Conservation (phyloP, 2,797 vertebrate genomes). For the Denticeps clupeoides region DNA sequence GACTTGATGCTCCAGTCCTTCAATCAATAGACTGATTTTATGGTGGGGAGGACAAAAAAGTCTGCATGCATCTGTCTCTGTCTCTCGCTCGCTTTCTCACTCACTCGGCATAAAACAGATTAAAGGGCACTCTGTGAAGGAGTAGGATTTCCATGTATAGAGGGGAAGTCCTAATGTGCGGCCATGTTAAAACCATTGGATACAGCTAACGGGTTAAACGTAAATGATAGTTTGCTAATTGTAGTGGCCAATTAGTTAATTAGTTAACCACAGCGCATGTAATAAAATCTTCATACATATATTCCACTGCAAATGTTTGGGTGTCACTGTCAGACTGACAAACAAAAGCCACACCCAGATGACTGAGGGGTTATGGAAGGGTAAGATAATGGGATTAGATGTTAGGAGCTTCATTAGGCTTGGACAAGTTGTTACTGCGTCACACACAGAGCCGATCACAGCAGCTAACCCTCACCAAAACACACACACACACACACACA, state of each 20-base stretch:
- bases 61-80: background rate
- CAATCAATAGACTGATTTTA: no score
- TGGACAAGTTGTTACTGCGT: slow-evolving; percentile 18
- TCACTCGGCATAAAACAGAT: slow-evolving; percentile 14
- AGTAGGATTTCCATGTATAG: no score
- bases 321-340: background rate
- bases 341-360: slow-evolving; percentile 7
- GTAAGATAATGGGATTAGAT: slow-evolving; percentile 24
- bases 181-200: slow-evolving; percentile 6
- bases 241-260: no score
- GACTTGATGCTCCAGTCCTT: no score
- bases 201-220: slow-evolving; percentile 1
- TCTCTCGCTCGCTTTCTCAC: background rate
- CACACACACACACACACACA: background rate
- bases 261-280: no score
- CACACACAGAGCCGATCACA: slow-evolving; percentile 22
- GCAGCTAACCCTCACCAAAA: background rate
- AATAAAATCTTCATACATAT: background rate
- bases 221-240: background rate
- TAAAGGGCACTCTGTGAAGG: no score
- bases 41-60: slow-evolving; percentile 12
- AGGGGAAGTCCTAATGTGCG: slow-evolving; percentile 25
- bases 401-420: slow-evolving; percentile 1
- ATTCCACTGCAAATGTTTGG: background rate
- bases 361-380: slow-evolving; percentile 17